Evolutionary conservation across 2,888 invertebrate species (phyloP).

Genomic region (Euplexia lucipara): DNA sequence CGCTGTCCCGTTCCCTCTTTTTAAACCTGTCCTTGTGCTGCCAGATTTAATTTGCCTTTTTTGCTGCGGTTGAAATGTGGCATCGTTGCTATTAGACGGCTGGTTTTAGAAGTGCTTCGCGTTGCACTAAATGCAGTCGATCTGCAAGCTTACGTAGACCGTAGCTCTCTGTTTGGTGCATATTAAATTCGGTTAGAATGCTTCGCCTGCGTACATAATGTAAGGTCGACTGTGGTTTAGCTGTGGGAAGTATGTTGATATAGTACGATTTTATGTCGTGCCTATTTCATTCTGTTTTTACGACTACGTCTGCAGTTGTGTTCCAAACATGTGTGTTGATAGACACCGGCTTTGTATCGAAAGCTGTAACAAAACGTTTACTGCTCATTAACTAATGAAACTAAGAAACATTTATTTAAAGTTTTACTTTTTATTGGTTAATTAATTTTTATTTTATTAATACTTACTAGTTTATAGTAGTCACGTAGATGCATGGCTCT

Average conservation of each 20-base stretch:
- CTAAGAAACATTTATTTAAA: slow-evolving; percentile 41
- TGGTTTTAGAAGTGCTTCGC: slow-evolving; percentile 68
- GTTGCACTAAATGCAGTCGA: slow-evolving; percentile 60
- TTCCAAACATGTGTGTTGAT: slow-evolving; percentile 40
- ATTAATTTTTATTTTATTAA: slow-evolving; percentile 59
- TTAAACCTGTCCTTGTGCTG: slow-evolving; percentile 79
- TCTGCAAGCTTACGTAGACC: slow-evolving; percentile 50
- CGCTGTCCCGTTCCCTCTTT: slow-evolving; percentile 75
- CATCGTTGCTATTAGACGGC: slow-evolving; percentile 68
- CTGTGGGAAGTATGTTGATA: slow-evolving; percentile 52
- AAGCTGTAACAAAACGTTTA: slow-evolving; percentile 57
- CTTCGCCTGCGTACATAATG: slow-evolving; percentile 43
- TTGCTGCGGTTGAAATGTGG: slow-evolving; percentile 69
- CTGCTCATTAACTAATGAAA: slow-evolving; percentile 60
- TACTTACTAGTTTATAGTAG: slow-evolving; percentile 30
- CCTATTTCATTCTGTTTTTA: slow-evolving; percentile 56
- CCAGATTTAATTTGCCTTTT: slow-evolving; percentile 83
- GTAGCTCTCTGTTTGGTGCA: slow-evolving; percentile 43
- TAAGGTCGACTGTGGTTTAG: slow-evolving; percentile 41
- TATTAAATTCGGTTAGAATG: slow-evolving; percentile 57
- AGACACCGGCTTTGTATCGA: slow-evolving; percentile 46
- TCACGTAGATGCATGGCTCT: slow-evolving; percentile 20
- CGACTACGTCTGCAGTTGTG: slow-evolving; percentile 49
- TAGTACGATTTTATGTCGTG: slow-evolving; percentile 45
- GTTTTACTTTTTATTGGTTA: slow-evolving; percentile 64